These are phyloP conservation scores for Dasyornis broadbenti DNA, from an alignment of 2,113 vertebrate species.

Conservation along the genomic window DNA sequence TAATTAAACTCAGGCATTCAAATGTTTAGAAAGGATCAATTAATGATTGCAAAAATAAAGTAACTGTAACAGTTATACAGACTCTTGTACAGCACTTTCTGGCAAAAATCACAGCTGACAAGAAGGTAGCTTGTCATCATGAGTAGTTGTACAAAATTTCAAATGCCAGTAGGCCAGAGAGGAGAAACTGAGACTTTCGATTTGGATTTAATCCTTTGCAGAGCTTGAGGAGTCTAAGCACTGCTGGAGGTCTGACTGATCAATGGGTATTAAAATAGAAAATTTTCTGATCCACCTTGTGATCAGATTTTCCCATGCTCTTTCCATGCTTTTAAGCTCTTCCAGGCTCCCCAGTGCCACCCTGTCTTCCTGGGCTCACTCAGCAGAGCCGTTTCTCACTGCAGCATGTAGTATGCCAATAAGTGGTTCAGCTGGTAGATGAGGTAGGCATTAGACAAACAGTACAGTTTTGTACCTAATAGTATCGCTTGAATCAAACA, in stretches of 20 bases:
- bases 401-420: neutral
- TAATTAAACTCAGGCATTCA: neutral
- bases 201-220: neutral
- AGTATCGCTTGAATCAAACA: neutral
- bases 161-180: neutral
- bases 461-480: neutral
- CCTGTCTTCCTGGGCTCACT: neutral
- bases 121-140: neutral
- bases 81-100: neutral
- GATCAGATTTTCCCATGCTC: neutral
- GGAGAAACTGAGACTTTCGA: neutral
- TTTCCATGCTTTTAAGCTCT: neutral
- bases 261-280: neutral
- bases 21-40: neutral
- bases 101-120: neutral
- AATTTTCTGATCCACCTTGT: neutral
- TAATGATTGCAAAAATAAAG: neutral
- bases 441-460: neutral
- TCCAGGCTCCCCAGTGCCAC: neutral
- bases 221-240: neutral
- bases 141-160: neutral
- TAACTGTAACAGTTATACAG: neutral
- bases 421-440: neutral
- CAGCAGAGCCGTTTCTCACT: neutral
- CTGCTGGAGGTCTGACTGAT: neutral